Base-by-base conservation (phyloP, 2,113 vertebrate species). In the Phalacrocorax pelagicus region DNA sequence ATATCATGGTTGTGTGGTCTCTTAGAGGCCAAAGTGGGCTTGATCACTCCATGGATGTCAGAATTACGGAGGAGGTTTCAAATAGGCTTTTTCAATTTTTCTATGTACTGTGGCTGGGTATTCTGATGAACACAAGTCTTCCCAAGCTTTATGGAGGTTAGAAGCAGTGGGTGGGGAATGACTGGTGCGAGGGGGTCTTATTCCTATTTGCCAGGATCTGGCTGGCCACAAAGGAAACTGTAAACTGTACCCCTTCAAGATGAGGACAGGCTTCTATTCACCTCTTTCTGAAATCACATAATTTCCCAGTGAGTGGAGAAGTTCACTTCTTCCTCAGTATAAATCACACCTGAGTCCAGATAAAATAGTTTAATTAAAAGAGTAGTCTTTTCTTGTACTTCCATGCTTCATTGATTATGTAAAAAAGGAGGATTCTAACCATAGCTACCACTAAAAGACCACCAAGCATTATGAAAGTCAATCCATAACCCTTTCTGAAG, bases 11-110 rank as follows among this genome's bases (percentile, higher is more conserved):
- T 86, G 32, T n/a, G 30, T 44, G 26, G 18, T 63, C 20, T 83
- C 58, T 58, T 49, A 46, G 79, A 77, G 21, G 63, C 57, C 52
- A 66, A 66, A 75, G 40, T n/a, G 73, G 38, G 8, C 24, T 58
- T 1, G 1, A 3, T 67, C 77, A 17, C n/a, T 42, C n/a, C 15
- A 7, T 5, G 30, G 34, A 57, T 0, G 0, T 46, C 40, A 89
- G 67, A 84, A 90, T 70, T 47, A 27, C 1, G 14, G 51, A 83
- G 34, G 6, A 83, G 29, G 5, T 70, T 88, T 84, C 51, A 63
- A 61, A 62, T 1, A 90, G 17, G 13, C 11, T 78, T 94, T 62
- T 11, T 38, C 38, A 38, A 38, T 12, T 58, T 46, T 23, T 49
- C 12, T 73, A 11, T 2, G 6, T 42, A 12, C 23, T 55, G 42